Base-by-base conservation (phyloP, 1,140 invertebrate genomes). In the Drosophila novamexicana region DNA sequence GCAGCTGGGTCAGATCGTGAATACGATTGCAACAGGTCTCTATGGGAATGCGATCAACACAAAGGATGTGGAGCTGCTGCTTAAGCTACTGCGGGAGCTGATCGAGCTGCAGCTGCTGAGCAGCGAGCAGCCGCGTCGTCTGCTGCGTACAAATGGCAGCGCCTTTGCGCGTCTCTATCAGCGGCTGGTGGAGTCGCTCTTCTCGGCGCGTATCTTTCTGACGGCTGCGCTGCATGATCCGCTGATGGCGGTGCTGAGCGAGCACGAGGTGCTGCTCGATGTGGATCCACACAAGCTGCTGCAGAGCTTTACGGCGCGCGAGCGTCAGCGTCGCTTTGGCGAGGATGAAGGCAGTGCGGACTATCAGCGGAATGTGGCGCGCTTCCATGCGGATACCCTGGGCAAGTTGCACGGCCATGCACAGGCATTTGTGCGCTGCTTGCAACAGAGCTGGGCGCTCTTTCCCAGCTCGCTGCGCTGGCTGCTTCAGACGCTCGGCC, bases 191-290 rank as follows among this genome's bases (percentile, higher is more conserved):
- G 98, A 99, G 92, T 96, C 96, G n/a, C 94, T 98, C 44, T 96
- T 97, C 81, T 96, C 97, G 6, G 96, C 97, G 1, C 97, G 98
- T 80, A 94, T 99, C 49, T 99, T 99, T 93, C 94, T 99, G 3
- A 97, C 97, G 0, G 96, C 98, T 14, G 97, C 98, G 3, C 94
- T 99, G 4, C 96, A 98, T 91, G 95, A 95, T 12, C 98, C 98
- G 1, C 96, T 99, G 44, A 96, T 99, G 95, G 95, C 96, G 49
- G 94, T 99, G n/a, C 93, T 99, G 3, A 97, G 97, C 93, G 97
- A 98, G 80, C 97, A 98, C 90, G 98, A 99, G 91, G 95, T 96
- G 90, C 98, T 97, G 93, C 94, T 98, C 45, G 98, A 99, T 91
- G 96, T 98, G 36, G 98, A 99, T 93, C 97, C 97, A 0, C 95